A percentile compares a stretch with the other conserved stretches of the same genome.
Evolutionary conservation across 2,888 invertebrate genomes (phyloP).

Genomic region (Harpalus rufipes): DNA sequence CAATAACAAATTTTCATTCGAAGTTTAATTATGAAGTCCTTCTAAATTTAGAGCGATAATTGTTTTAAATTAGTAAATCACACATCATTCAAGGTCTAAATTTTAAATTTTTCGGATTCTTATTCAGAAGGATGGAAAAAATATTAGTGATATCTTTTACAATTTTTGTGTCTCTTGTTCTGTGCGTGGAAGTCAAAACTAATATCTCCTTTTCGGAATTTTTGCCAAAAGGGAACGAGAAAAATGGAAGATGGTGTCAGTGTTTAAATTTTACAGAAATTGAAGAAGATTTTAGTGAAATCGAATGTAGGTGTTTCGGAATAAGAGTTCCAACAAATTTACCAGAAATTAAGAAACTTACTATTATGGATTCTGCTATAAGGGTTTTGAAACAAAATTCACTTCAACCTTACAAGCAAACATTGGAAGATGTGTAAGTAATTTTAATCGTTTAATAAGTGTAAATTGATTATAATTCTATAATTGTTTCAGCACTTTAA

Average conservation of each 20-base stretch:
- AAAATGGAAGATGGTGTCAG: constrained; percentile 70
- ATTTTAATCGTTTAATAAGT: not conserved
- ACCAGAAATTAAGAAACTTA: constrained; percentile 73
- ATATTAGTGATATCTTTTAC: constrained; percentile 10
- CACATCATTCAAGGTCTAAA: constrained; percentile 49
- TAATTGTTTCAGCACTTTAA: constrained; percentile 77
- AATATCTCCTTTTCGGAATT: constrained; percentile 46
- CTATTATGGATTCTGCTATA: constrained; percentile 74
- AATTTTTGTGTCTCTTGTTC: not conserved
- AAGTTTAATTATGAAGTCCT: constrained; percentile 54
- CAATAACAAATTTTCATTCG: constrained; percentile 57
- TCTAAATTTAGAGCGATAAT: constrained; percentile 64
- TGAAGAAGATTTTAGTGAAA: constrained; percentile 69
- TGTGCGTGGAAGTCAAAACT: constrained; percentile 28
- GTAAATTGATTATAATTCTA: constrained; percentile 15
- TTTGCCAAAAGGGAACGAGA: constrained; percentile 18
- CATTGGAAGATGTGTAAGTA: constrained; percentile 76
- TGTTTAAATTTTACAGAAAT: constrained; percentile 72
- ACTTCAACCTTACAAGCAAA: constrained; percentile 74
- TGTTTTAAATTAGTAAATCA: constrained; percentile 61
- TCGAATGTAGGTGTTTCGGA: constrained; percentile 74
- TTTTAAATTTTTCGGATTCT: not conserved
- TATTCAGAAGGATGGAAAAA: constrained; percentile 25
- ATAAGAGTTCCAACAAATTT: constrained; percentile 73
- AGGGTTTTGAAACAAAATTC: constrained; percentile 72